Conservation (phyloP, 2,888 invertebrate species). For the Cancer borealis region DNA sequence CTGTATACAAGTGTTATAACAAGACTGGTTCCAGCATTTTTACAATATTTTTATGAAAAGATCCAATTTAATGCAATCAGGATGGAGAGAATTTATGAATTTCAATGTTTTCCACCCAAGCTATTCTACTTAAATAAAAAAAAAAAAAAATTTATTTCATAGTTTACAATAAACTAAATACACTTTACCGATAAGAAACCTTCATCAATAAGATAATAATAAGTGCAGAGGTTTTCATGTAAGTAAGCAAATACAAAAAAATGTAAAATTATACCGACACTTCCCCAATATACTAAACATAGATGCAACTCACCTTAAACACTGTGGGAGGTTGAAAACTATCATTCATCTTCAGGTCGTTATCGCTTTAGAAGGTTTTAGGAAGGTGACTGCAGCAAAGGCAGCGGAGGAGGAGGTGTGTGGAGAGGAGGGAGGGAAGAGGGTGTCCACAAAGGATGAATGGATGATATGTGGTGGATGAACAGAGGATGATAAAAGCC, state of each 20-base stretch:
- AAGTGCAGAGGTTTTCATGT: background rate
- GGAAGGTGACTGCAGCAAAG: conserved; percentile 6
- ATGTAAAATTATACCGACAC: background rate
- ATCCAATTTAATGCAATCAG: no score
- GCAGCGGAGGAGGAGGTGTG: background rate
- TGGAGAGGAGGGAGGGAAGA: background rate
- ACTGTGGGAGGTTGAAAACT: conserved; percentile 62
- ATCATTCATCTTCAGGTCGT: conserved; percentile 72
- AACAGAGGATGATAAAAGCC: conserved; percentile 1
- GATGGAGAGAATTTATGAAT: no score
- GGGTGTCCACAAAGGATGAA: background rate
- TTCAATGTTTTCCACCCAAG: no score
- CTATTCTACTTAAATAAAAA: background rate
- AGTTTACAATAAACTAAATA: background rate
- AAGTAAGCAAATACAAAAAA: background rate
- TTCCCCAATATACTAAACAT: background rate
- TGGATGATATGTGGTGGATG: background rate
- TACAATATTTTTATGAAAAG: no score
- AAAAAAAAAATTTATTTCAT: background rate
- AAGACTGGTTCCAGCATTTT: no score
- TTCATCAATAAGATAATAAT: background rate
- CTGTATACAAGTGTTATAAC: no score
- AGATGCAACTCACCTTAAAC: conserved; percentile 65
- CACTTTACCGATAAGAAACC: no score
- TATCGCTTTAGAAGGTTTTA: conserved; percentile 44